These are phyloP conservation scores for Xiphorhynchus erythropygius DNA, from an alignment of 2,797 vertebrate species.

Conservation along the genomic window DNA sequence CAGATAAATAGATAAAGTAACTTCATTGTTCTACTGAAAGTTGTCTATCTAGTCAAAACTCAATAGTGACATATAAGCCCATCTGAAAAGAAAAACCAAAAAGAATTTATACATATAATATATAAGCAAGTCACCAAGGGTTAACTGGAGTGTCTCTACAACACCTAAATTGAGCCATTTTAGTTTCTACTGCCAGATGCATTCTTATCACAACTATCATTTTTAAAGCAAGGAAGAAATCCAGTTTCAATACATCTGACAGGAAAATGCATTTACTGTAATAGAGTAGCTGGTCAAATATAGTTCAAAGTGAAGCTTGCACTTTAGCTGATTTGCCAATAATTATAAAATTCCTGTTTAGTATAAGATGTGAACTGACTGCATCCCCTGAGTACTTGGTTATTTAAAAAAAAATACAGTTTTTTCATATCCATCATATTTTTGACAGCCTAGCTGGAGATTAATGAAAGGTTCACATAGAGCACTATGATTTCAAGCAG, in stretches of 20 bases:
- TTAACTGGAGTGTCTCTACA: not conserved
- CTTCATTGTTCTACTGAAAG: not conserved
- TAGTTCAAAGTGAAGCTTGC: conserved; percentile 1
- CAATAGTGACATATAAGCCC: not conserved
- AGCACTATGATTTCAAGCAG: not conserved
- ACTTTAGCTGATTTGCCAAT: conserved; percentile 24
- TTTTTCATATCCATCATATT: conserved; percentile 70
- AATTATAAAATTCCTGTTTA: conserved; percentile 10
- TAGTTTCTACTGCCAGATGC: not conserved
- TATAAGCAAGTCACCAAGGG: not conserved
- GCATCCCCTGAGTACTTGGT: conserved; percentile 27
- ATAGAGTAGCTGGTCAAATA: not conserved
- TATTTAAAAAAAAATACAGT: not conserved
- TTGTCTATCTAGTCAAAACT: not conserved
- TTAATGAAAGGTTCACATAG: conserved; percentile 73
- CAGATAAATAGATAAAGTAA: not conserved
- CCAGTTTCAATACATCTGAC: not conserved
- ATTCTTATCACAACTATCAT: not conserved
- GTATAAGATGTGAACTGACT: not conserved
- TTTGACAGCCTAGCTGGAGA: conserved; percentile 77
- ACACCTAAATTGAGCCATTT: not conserved
- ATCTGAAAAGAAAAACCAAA: not conserved
- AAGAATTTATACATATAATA: not conserved
- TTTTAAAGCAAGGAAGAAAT: conserved; percentile 5
- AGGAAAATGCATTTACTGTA: not conserved